These are phyloP conservation scores for Oreortyx pictus DNA, from an alignment of 2,797 vertebrate species.

Conservation along the genomic window DNA sequence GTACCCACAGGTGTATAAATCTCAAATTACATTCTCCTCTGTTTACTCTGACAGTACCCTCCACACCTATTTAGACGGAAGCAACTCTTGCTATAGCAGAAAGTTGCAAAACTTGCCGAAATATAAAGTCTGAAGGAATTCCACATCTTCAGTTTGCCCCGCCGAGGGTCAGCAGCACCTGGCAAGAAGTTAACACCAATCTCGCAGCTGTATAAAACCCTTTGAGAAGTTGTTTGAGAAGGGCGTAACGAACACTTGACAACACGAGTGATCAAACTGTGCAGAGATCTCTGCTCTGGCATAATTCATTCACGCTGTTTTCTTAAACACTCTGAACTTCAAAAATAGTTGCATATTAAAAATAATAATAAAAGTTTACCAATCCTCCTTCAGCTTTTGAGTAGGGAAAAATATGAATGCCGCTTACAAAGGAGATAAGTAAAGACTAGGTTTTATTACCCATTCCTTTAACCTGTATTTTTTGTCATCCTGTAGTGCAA, in stretches of 20 bases:
- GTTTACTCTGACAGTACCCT: neutral
- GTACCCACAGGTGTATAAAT: neutral
- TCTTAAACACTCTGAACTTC: neutral
- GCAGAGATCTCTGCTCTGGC: rapidly evolving
- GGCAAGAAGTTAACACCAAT: neutral
- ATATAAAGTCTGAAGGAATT: neutral
- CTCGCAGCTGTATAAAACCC: neutral
- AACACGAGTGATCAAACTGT: neutral
- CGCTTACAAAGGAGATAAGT: neutral
- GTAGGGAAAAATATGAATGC: neutral
- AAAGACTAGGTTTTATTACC: neutral
- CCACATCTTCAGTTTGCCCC: neutral
- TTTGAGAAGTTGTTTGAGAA: neutral
- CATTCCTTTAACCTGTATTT: neutral
- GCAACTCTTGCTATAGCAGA: neutral
- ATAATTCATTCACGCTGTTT: neutral
- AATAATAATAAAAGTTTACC: neutral
- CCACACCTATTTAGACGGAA: neutral
- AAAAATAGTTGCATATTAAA: neutral
- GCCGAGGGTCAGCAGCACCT: neutral
- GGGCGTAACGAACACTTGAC: neutral
- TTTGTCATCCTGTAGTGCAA: neutral
- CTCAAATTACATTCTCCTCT: neutral
- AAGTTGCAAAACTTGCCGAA: neutral
- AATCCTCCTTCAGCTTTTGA: neutral